Percentiles rank a stretch among this genome's conserved stretches.
phyloP scores from a whole-genome alignment of 1,140 invertebrate species.

The Drosophila mayri region DNA sequence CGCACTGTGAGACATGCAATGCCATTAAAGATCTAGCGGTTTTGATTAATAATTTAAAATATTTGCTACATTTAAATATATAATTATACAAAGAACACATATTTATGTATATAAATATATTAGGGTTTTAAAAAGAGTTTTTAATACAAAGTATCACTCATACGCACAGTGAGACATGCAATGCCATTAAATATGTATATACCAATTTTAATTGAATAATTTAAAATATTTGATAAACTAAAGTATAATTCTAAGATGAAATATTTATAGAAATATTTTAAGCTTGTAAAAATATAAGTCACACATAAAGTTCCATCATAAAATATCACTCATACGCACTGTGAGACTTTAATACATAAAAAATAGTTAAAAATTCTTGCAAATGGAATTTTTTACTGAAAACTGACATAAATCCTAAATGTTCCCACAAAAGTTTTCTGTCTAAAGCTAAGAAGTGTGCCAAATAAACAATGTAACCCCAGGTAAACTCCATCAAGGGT shows the following conservation, averaged over 20 bases:
- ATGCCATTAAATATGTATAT: too few species aligned
- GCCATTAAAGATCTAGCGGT: too few species aligned
- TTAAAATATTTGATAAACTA: too few species aligned
- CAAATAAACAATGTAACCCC: constrained; percentile 1
- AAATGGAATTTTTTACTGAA: background rate
- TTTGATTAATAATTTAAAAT: too few species aligned
- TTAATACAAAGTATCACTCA: too few species aligned
- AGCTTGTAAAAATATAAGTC: background rate
- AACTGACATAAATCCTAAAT: background rate
- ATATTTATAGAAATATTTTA: background rate
- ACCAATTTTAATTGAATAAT: too few species aligned
- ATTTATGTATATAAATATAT: too few species aligned
- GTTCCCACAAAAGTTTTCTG: background rate
- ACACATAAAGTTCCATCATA: background rate
- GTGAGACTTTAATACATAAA: background rate
- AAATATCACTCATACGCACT: constrained; percentile 10
- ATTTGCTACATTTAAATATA: too few species aligned
- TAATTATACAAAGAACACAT: too few species aligned
- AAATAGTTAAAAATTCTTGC: background rate
- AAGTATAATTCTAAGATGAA: too few species aligned
- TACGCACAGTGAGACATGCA: too few species aligned
- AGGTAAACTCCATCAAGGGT: background rate
- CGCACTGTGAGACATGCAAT: background rate
- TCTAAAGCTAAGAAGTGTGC: background rate
- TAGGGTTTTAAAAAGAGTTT: too few species aligned